Conservation (phyloP, 2,888 invertebrate species). For the Synanthedon andrenaeformis region DNA sequence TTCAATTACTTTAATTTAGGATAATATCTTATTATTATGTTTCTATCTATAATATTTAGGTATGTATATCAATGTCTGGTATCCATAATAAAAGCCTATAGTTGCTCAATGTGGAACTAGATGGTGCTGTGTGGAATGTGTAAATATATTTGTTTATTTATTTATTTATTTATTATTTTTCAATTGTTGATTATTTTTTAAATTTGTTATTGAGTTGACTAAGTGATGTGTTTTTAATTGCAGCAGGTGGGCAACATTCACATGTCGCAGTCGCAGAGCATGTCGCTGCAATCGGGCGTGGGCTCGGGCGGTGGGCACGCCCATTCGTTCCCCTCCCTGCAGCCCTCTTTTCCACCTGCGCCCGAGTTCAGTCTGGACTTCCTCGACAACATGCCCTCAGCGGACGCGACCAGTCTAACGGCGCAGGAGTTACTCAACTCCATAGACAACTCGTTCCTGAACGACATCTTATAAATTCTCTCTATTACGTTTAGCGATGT, state of each 20-base stretch:
- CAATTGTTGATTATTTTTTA: too few relatives aligned
- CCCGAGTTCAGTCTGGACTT: constrained; percentile 87
- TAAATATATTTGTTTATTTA: too few relatives aligned
- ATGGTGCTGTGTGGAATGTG: too few relatives aligned
- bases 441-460: constrained; percentile 81
- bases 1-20: too few relatives aligned
- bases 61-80: too few relatives aligned
- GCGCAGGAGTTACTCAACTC: constrained; percentile 87
- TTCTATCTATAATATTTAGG: too few relatives aligned
- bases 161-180: too few relatives aligned
- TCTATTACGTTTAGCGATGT: background rate
- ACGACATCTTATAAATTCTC: constrained; percentile 68
- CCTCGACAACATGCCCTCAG: constrained; percentile 83
- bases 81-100: too few relatives aligned
- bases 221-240: too few relatives aligned
- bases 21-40: too few relatives aligned
- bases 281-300: constrained; percentile 61
- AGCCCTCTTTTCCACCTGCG: constrained; percentile 61
- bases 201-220: too few relatives aligned
- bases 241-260: constrained; percentile 74
- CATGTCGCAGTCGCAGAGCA: constrained; percentile 77
- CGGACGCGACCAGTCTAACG: constrained; percentile 80
- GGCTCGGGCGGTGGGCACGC: constrained; percentile 19
- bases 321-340: constrained; percentile 39
- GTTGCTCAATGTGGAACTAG: too few relatives aligned